Evolutionary conservation across 1,140 invertebrate species (phyloP), one percentile per base, ranked within the genome.

Genomic region (Brachionus rotundiformis): DNA sequence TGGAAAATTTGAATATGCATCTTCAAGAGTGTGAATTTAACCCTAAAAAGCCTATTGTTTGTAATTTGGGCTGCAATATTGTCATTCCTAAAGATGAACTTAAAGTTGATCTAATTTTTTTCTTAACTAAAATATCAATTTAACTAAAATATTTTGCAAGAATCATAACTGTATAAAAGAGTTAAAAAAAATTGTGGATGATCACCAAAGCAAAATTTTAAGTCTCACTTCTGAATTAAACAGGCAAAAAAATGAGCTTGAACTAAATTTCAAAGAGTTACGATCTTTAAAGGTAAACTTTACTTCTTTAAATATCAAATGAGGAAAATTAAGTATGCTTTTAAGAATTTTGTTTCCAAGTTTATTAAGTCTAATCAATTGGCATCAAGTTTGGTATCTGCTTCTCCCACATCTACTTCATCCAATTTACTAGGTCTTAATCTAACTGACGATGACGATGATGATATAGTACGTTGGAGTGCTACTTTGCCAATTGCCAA

Each of bases 61-160:
- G 95, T 88, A 94, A 96, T 84, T 92, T 93, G 85, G 95, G 95
- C 4, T 98, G 95, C 87, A 94, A 94, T 47, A 89, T 96, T 25
- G 92, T 96, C 73, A 94, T 97, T 84, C 95, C 95, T 27, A 97
- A 96, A 89, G 95, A 97, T 89, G 94, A 97, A 87, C 86, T 96
- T 0, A 93, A 94, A 87, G 90, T 91, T 83, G 80, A 63, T 31
- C 13, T n/a, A 54, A 29, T 81, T 82, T 65, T 29, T 65, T 39
- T 19, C 0, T 2, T 19, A 31, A 8, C 27, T 11, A 49, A 47
- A 19, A 25, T 5, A 31, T 19, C 6, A 54, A 10, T 54, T 33
- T 54, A 13, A 27, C 29, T 10, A 19, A 1, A 44, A 73, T 23
- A 25, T 13, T 54, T 76, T 33, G 54, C 2, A 83, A 91, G 86